Base-by-base conservation (phyloP, 2,888 invertebrate genomes). In the Troides helena region DNA sequence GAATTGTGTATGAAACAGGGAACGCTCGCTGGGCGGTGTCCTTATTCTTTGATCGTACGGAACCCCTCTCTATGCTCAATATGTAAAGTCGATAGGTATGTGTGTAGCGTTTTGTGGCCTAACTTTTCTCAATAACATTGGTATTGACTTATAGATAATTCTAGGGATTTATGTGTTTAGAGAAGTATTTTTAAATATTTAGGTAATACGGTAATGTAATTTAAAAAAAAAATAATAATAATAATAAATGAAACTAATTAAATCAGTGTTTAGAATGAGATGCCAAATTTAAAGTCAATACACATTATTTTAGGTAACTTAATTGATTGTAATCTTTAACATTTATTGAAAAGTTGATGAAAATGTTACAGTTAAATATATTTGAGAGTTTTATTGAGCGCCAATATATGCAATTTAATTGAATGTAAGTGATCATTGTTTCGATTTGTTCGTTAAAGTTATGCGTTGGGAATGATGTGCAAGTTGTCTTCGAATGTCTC, bases 201-300 rank as follows among this genome's bases (percentile, higher is more conserved):
- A 91, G 91, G 74, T 90, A 87, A 87, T 91, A 86, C 83, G 84
- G 81, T 89, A 88, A 85, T 87, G 85, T 87, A 87, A 90, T 87
- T 81, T 86, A 84, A 81, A 81, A 84, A 81, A 81, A 76, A 78
- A 85, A 56, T 21, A 67, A n/a, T 3, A 53, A n/a, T 53, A 53
- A 53, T n/a, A n/a, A 53, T 53, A 53, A 53, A 53, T 18, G 53
- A 53, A 80, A 86, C 82, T 82, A 83, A 87, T 86, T 90, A 90
- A 90, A 89, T 92, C 91, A 88, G 90, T 92, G 92, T 92, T 90
- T 92, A 92, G 92, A 86, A 89, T 86, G 90, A 92, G 92, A 90
- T 94, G 94, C 94, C 94, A 94, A 94, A 94, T 94, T 91, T 90
- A 93, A 94, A 94, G 94, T 94, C 94, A 94, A 94, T 94, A 94